A percentile compares a stretch with the other conserved stretches of the same genome.
These are phyloP conservation scores for Callocephalon fimbriatum DNA, from an alignment of 2,113 vertebrate genomes.

Conservation along the genomic window DNA sequence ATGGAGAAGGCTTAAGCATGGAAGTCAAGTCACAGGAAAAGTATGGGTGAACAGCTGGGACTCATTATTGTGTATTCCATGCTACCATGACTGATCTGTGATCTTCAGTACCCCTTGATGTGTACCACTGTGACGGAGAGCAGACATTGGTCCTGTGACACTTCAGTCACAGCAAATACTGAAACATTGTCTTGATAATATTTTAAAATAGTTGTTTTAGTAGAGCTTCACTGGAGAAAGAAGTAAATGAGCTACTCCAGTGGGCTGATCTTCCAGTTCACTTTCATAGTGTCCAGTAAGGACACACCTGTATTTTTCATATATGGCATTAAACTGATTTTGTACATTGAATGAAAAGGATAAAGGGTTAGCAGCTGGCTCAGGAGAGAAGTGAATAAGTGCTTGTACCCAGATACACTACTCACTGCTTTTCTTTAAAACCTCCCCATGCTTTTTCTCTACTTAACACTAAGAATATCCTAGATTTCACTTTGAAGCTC, in stretches of 20 bases:
- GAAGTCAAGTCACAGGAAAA: neutral
- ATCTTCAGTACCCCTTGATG: neutral
- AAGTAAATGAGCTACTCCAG: neutral
- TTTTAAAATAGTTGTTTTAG: neutral
- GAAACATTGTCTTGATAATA: neutral
- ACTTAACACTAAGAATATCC: neutral
- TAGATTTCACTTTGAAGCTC: neutral
- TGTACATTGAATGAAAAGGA: neutral
- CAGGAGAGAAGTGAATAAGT: neutral
- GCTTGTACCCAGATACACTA: rapidly evolving
- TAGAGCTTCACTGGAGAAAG: neutral
- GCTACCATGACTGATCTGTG: neutral
- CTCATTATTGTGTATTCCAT: neutral
- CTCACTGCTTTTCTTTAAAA: neutral
- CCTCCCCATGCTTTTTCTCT: neutral
- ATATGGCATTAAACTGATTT: neutral
- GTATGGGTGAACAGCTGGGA: neutral
- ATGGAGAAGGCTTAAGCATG: neutral
- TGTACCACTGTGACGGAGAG: rapidly evolving
- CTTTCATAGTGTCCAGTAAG: neutral
- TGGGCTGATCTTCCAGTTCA: neutral
- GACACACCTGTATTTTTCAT: neutral
- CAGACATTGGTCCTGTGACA: neutral
- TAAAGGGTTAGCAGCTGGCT: neutral
- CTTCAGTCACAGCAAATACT: neutral